Base-by-base conservation (phyloP, 2,797 vertebrate species). In the Phoebastria nigripes region DNA sequence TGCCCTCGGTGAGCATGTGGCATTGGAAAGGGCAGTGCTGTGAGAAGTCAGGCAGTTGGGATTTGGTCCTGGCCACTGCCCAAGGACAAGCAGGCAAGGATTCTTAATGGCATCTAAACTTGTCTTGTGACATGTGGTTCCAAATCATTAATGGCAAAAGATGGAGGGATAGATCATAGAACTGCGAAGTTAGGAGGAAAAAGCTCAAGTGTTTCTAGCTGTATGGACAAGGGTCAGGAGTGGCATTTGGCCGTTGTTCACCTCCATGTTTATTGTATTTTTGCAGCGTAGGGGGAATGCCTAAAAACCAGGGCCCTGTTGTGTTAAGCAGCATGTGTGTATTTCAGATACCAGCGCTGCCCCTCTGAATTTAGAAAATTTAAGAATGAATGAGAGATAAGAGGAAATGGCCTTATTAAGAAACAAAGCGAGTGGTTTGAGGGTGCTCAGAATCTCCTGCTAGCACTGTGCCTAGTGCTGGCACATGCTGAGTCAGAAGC, bases 401-500 rank as follows among this genome's bases (percentile, higher is more conserved):
- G 63, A 88, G 44, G 54, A 59, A 82, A 51, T 20, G 31, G 55
- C 37, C 18, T 5, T 9, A 6, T 49, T 65, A 61, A 51, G 80
- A 78, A 78, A 49, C 1, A 1, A 49, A 72, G 41, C 0, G 0
- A 26, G 22, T 37, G 29, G 17, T 33, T 25, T 73, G 65, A 41
- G 62, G n/a, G 37, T 39, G 84, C 73, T 78, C 24, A 22, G 65
- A 25, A 41, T 62, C 44, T 70, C 44, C 39, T 62, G 54, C 73
- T 29, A 3, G 37, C 52, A 4, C 7, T 74, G 21, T 8, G 12
- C 26, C 52, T 9, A 0, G 5, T 3, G 12, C 78, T 42, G 35
- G 52, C 21, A 4, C 11, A 0, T 0, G 2, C 12, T 1, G 0
- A 37, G 51, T 28, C 44, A 18, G 47, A 39, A 47, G 58, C 0